Conservation (phyloP, 1,140 invertebrate species). For the Phenacoccus solenopsis region DNA sequence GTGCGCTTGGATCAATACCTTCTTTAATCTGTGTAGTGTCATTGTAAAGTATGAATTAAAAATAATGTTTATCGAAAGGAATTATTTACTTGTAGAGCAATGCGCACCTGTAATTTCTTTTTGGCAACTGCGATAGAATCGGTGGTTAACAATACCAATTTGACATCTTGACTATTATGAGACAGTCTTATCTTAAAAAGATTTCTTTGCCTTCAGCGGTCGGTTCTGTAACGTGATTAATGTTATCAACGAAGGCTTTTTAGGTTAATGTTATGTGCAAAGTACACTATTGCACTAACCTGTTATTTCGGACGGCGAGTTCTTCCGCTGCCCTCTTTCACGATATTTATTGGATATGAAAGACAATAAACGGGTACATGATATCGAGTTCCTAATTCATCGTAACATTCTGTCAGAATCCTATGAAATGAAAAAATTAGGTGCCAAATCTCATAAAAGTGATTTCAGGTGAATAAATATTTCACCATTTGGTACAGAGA, state of each 20-base stretch:
- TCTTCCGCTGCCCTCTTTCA: slow-evolving; percentile 68
- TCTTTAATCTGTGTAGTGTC: slow-evolving; percentile 68
- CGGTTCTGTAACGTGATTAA: slow-evolving; percentile 41
- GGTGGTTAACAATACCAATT: slow-evolving; percentile 67
- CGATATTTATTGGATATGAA: slow-evolving; percentile 85
- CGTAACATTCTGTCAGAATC: slow-evolving; percentile 90
- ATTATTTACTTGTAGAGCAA: neutral
- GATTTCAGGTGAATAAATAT: neutral
- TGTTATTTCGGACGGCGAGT: slow-evolving; percentile 70
- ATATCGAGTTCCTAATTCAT: slow-evolving; percentile 90
- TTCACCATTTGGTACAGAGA: slow-evolving; percentile 85
- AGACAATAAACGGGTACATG: slow-evolving; percentile 90
- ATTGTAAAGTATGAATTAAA: no score
- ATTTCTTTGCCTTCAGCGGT: slow-evolving; percentile 70
- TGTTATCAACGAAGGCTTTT: neutral
- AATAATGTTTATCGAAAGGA: no score
- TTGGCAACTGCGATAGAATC: slow-evolving; percentile 81
- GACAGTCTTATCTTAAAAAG: slow-evolving; percentile 76
- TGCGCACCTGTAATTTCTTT: slow-evolving; percentile 66
- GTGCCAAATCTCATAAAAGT: neutral
- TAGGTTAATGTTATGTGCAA: neutral
- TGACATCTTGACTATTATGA: slow-evolving; percentile 71
- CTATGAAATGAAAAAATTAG: slow-evolving; percentile 32
- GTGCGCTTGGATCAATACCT: slow-evolving; percentile 64
- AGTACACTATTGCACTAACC: slow-evolving; percentile 34